Evolutionary conservation across 2,113 vertebrate species (phyloP).

Genomic region (Passer montanus): DNA sequence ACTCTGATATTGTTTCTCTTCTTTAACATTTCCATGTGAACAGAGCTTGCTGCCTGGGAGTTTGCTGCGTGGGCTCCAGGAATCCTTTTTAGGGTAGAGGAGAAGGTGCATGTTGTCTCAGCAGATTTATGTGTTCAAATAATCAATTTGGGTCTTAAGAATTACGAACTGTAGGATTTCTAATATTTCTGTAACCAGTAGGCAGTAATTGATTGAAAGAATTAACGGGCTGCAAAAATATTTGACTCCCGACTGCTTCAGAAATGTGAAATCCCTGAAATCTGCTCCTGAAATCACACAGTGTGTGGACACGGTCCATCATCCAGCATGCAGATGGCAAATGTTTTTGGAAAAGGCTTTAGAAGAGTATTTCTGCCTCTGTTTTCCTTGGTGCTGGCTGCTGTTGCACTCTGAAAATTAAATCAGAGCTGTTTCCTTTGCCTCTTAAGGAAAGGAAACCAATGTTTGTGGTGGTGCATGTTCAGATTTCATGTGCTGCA

Average conservation of each 20-base stretch:
- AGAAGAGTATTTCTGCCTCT: slow-evolving; percentile 11
- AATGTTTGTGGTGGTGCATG: fast-evolving
- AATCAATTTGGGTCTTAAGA: neutral
- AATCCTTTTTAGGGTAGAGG: neutral
- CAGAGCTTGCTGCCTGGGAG: neutral
- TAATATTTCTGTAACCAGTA: neutral
- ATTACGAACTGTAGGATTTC: neutral
- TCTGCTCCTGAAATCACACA: neutral
- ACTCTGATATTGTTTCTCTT: neutral
- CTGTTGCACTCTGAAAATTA: slow-evolving; percentile 14
- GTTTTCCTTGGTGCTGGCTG: slow-evolving; percentile 21
- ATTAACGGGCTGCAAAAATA: neutral
- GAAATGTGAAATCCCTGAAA: neutral
- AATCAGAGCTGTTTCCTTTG: neutral
- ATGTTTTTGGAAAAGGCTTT: slow-evolving; percentile 14
- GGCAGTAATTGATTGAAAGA: neutral
- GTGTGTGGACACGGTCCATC: neutral
- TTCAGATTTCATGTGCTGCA: neutral
- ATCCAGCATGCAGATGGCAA: neutral
- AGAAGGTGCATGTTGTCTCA: neutral
- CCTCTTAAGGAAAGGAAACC: slow-evolving; percentile 11
- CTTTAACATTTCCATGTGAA: neutral
- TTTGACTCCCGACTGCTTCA: neutral
- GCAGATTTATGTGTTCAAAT: neutral
- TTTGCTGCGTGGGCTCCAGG: neutral